Evolutionary conservation across 2,113 vertebrate genomes (phyloP).

Genomic region (Myotis brandtii): DNA sequence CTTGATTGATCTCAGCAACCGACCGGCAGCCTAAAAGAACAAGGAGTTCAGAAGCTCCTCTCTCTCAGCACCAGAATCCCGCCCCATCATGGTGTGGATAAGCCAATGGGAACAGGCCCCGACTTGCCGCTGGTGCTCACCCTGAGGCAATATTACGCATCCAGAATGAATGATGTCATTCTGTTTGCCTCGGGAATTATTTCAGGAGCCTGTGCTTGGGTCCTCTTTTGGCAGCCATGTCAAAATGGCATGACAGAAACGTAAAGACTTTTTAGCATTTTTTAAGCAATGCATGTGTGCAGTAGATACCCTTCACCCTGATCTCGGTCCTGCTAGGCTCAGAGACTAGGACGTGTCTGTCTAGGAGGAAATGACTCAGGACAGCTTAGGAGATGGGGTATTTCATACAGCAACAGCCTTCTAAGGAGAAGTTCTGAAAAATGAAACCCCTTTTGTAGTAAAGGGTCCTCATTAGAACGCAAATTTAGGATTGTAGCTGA

Average conservation of each 20-base stretch:
- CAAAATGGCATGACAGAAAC: neutral
- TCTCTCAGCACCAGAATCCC: neutral
- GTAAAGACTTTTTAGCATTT: neutral
- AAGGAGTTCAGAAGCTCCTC: neutral
- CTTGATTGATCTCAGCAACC: slow-evolving; percentile 89
- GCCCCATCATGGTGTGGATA: rapidly evolving
- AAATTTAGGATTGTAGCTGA: neutral
- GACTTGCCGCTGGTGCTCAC: neutral
- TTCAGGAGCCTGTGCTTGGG: neutral
- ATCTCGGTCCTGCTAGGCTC: neutral
- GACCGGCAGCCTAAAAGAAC: slow-evolving; percentile 89
- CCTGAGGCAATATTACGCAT: neutral
- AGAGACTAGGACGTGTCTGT: neutral
- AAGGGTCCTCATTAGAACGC: neutral
- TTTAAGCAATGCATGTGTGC: neutral
- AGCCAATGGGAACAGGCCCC: neutral
- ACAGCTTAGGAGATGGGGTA: neutral
- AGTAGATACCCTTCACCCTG: neutral
- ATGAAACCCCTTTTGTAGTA: neutral
- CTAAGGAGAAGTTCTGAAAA: neutral
- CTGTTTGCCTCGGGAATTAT: neutral
- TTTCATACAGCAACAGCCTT: neutral
- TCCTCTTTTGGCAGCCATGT: neutral
- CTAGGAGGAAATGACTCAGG: neutral
- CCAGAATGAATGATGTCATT: neutral